Evolutionary conservation across 2,888 invertebrate genomes (phyloP), one percentile per base, ranked within the genome.

Genomic region (Tiphia femorata): DNA sequence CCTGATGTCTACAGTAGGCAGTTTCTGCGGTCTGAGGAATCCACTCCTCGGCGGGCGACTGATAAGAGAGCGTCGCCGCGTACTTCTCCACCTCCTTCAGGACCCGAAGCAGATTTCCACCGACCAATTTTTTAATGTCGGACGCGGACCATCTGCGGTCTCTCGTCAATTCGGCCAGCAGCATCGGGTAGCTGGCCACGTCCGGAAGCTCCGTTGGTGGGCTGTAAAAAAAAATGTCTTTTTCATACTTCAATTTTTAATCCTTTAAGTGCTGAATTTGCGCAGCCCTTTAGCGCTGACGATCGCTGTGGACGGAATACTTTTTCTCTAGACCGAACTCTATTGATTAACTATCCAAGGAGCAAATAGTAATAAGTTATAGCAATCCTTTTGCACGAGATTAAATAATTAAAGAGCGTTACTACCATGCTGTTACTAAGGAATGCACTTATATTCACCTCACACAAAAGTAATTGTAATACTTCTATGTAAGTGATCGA

Each of bases 151-250:
- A 88, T 41, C 86, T 84, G n/a, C 88, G 81, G 67, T 87, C 86
- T 20, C 87, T 81, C 0, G 88, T 86, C 43, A 91, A 72, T 74
- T 89, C 89, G 3, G 89, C 89, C 59, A 91, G 81, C 16, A 91
- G 78, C 17, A 87, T 83, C 0, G 90, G 88, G 74, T 89, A 90
- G 57, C 84, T 86, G 33, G 87, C 86, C 12, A 86, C 87, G 66
- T 88, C 87, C 41, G 86, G 86, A 17, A 88, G 75, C 43, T 86
- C 87, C 8, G 79, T 77, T 0, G 87, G 87, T 8, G 86, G 81
- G 55, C 87, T 87, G 73, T 7, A 57, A 49, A 49, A 60, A 42
- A 25, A 41, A 41, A 14, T 23, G 4, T 35, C n/a, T 35, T n/a
- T 35, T 35, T 35, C n/a, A 35, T n/a, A n/a, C n/a, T n/a, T n/a